phyloP scores from a whole-genome alignment of 2,797 vertebrate genomes.

The Aeoliscus strigatus region DNA sequence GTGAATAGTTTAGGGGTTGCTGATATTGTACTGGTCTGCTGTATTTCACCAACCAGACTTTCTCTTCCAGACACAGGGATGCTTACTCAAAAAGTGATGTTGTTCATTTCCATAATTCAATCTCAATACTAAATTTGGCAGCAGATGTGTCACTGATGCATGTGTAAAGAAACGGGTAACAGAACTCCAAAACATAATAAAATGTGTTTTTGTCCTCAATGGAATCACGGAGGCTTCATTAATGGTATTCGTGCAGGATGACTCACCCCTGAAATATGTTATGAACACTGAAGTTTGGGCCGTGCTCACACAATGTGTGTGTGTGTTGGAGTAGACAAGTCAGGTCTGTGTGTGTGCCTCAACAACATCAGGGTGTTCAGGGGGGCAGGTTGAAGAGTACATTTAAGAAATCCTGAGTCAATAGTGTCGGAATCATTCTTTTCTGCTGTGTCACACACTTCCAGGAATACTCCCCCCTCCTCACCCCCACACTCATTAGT shows the following conservation, averaged over 20 bases:
- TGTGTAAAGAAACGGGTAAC: not conserved
- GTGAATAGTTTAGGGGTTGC: not conserved
- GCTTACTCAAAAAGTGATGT: too few relatives aligned
- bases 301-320: not conserved
- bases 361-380: not conserved
- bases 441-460: conserved; percentile 58
- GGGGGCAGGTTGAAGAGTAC: too few relatives aligned
- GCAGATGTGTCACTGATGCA: not conserved
- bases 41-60: not conserved
- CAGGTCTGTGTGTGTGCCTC: conserved; percentile 14
- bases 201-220: not conserved
- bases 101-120: too few relatives aligned
- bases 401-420: conserved; percentile 59
- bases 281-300: not conserved
- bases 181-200: not conserved
- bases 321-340: conserved; percentile 17
- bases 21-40: not conserved
- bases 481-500: conserved; percentile 33
- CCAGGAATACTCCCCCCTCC: conserved; percentile 54
- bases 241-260: conserved; percentile 9
- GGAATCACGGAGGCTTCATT: not conserved
- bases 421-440: conserved; percentile 45
- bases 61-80: not conserved
- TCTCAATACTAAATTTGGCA: too few relatives aligned
- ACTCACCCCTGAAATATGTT: conserved; percentile 34